Conservation (phyloP, 2,113 vertebrate genomes). For the Engraulis encrasicolus region DNA sequence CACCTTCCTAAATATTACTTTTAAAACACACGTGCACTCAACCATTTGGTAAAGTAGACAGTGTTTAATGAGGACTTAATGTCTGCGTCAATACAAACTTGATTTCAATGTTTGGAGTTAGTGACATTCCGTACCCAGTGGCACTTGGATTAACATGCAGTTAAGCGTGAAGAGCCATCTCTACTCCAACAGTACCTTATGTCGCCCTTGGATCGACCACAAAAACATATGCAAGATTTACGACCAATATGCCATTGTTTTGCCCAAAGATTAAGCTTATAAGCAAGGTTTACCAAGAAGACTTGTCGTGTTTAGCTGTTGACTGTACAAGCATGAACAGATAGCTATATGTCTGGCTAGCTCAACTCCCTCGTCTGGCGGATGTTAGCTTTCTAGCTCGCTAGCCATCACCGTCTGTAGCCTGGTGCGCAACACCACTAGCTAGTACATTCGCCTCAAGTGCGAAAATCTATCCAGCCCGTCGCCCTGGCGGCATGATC, state of each 20-base stretch:
- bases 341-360: not conserved
- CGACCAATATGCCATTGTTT: not conserved
- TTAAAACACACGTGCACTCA: not conserved
- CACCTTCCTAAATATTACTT: not conserved
- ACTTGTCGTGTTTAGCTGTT: not conserved
- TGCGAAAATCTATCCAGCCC: not conserved
- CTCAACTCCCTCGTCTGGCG: conserved; percentile 45
- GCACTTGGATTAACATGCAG: not conserved
- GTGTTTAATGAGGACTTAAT: not conserved
- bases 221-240: not conserved
- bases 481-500: not conserved
- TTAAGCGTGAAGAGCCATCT: not conserved
- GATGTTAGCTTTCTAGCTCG: conserved; percentile 56
- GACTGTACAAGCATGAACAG: not conserved
- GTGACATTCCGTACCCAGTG: not conserved
- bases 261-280: not conserved
- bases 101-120: not conserved
- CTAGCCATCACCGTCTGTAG: conserved; percentile 61
- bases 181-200: not conserved
- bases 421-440: conserved; percentile 30
- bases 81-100: not conserved
- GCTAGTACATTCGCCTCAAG: not conserved
- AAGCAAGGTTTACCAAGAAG: conserved; percentile 1
- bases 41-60: not conserved
- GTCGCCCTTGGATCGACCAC: not conserved